Evolutionary conservation across 2,797 vertebrate genomes (phyloP), one percentile per base, ranked within the genome.

Genomic region (Sandelia bainsii): DNA sequence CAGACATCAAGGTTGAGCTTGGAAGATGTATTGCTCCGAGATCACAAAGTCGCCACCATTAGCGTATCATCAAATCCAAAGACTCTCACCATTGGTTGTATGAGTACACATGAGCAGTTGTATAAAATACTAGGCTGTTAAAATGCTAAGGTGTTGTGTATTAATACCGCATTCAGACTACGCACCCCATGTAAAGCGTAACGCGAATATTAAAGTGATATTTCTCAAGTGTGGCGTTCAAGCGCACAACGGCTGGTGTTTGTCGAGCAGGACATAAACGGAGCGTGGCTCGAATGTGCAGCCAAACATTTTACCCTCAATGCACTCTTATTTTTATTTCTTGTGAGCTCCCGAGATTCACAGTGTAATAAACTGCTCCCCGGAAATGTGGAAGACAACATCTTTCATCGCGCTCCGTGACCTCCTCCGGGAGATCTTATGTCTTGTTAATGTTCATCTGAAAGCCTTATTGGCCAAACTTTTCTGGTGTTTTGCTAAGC

Each of bases 201-300:
- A 62, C n/a, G 0, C 54, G 40, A 29, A 72, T 82, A 83, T 85
- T 79, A 75, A 83, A 82, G 67, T 75, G 71, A 78, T 80, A 79
- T 85, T 78, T 89, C 80, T 80, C 37, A 50, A 11, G 68, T 59
- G 58, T 23, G 65, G 54, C 51, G 42, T 29, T 45, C 59, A 60
- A 32, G 46, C 52, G 52, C 63, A 14, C 45, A 3, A 2, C 16
- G 4, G 68, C 60, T 59, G 82, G 29, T 69, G 72, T 52, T 57
- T 37, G 39, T 39, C 50, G 58, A 60, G 42, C 67, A 37, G 65
- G 56, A 66, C 59, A 40, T 8, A 14, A 22, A 29, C 39, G 10
- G 13, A 42, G 34, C 6, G 23, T 50, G 68, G n/a, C 63, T 17
- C 6, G 11, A 23, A 22, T 19, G 69, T 69, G 3, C 39, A 46